Conservation (phyloP, 1,140 invertebrate genomes). For the Epicauta chinensis region DNA sequence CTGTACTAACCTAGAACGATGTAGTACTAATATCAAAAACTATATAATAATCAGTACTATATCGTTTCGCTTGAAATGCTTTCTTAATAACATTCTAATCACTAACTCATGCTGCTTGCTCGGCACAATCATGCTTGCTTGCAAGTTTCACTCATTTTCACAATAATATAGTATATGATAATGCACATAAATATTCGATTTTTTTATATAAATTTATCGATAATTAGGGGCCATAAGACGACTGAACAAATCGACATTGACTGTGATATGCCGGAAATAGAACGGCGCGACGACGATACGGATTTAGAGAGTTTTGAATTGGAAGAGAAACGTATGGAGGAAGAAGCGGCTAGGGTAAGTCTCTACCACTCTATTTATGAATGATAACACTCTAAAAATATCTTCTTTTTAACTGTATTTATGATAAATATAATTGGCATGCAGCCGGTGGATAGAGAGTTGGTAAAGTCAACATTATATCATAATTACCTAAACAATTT, state of each 20-base stretch:
- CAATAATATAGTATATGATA: neutral
- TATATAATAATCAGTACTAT: no score
- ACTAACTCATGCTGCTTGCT: conserved; percentile 38
- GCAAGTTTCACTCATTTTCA: conserved; percentile 10
- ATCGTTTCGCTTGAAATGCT: neutral
- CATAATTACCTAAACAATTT: conserved; percentile 10
- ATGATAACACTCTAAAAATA: no score
- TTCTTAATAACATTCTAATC: conserved; percentile 28
- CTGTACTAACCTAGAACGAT: no score
- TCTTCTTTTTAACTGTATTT: no score
- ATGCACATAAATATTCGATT: neutral
- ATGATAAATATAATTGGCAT: no score
- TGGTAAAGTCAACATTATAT: conserved; percentile 30
- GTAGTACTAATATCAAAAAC: no score
- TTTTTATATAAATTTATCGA: neutral
- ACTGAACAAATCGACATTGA: conserved; percentile 32
- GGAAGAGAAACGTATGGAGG: conserved; percentile 45
- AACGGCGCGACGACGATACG: conserved; percentile 34
- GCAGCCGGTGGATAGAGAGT: conserved; percentile 34
- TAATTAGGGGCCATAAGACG: conserved; percentile 20
- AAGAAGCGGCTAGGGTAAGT: conserved; percentile 42
- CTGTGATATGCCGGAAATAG: conserved; percentile 39
- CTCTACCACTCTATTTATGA: no score
- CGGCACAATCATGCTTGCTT: conserved; percentile 28
- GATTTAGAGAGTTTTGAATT: conserved; percentile 46